phyloP scores from a whole-genome alignment of 2,888 invertebrate genomes.

The Lasioglossum pauxillum region DNA sequence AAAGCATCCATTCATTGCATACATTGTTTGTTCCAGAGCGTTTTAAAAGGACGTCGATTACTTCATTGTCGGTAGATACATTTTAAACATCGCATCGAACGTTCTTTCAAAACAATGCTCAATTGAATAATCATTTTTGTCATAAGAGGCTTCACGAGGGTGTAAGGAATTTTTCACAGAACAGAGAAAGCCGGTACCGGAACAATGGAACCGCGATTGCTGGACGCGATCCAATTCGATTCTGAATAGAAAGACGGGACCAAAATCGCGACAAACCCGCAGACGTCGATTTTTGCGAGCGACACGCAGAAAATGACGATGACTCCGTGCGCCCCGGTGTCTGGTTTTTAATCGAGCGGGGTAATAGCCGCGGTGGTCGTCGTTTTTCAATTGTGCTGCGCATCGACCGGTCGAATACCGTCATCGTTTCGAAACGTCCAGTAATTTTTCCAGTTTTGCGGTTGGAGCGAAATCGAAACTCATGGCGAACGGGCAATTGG shows the following conservation, averaged over 20 bases:
- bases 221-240: neutral
- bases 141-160: neutral
- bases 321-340: neutral
- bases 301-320: slow-evolving; percentile 34
- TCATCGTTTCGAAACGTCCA: neutral
- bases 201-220: neutral
- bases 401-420: slow-evolving; percentile 2
- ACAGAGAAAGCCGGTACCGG: neutral
- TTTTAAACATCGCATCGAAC: neutral
- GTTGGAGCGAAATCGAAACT: slow-evolving; percentile 2
- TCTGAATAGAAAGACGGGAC: neutral
- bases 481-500: neutral
- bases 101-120: neutral
- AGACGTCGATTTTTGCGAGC: slow-evolving; percentile 29
- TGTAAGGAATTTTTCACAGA: neutral
- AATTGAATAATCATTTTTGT: neutral
- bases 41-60: neutral
- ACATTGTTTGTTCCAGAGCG: neutral
- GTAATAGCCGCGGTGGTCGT: slow-evolving; percentile 41
- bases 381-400: slow-evolving; percentile 35
- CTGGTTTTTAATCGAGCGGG: slow-evolving; percentile 46
- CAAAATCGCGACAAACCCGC: slow-evolving; percentile 11
- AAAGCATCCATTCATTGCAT: neutral
- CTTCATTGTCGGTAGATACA: neutral
- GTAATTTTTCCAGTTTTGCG: slow-evolving; percentile 10